Percentiles rank a stretch among this genome's conserved stretches.
phyloP scores from a whole-genome alignment of 1,140 invertebrate genomes.

The Conus betulinus region DNA sequence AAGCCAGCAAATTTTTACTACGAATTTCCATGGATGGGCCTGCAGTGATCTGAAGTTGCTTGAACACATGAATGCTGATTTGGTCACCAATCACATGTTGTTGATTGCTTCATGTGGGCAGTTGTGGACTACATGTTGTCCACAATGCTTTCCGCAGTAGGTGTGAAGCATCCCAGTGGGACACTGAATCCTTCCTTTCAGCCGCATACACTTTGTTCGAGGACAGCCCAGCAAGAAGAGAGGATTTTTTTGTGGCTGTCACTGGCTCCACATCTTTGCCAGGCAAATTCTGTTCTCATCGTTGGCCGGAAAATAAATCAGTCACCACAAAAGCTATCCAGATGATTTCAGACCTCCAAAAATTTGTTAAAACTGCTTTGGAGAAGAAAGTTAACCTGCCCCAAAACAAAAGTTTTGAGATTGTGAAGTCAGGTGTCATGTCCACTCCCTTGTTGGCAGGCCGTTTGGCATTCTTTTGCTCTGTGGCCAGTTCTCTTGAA shows the following conservation, averaged over 20 bases:
- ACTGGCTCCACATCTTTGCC: neutral
- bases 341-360: neutral
- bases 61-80: neutral
- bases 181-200: neutral
- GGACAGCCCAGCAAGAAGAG: neutral
- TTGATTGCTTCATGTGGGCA: neutral
- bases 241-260: neutral
- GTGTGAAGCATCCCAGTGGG: neutral
- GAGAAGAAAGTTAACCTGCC: neutral
- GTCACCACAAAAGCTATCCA: neutral
- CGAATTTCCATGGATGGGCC: constrained; percentile 21
- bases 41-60: neutral
- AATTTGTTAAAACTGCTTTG: constrained; percentile 3
- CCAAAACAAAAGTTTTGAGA: neutral
- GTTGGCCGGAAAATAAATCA: constrained; percentile 5
- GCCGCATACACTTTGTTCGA: neutral
- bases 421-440: neutral
- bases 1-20: neutral
- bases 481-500: neutral
- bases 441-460: neutral
- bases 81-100: neutral
- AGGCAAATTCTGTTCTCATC: neutral
- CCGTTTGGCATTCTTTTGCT: neutral
- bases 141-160: constrained; percentile 11
- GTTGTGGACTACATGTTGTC: constrained; percentile 9